Base-by-base conservation (phyloP, 2,797 vertebrate species). In the Spheniscus humboldti region DNA sequence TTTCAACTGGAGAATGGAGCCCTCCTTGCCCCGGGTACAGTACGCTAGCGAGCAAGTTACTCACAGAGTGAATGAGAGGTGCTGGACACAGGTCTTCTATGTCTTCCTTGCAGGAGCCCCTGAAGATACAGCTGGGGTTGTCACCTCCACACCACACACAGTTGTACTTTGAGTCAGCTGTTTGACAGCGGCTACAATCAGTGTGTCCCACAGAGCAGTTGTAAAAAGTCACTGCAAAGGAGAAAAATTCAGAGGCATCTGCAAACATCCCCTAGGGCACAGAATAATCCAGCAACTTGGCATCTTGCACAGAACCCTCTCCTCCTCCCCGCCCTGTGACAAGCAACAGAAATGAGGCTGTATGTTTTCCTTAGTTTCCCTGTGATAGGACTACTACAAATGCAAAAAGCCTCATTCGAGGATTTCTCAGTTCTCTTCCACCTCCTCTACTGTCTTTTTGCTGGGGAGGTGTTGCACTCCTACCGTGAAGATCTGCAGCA, bases 171-270 rank as follows among this genome's bases (percentile, higher is more conserved):
- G 97, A 97, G 86, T 98, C 97, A 13, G 99, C 99, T 0, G 99
- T 99, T 59, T 99, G 99, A 97, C 99, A 99, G 94, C 98, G 99
- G 97, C 99, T 99, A 86, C 99, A 99, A 97, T 99, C 99, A 2
- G 97, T 98, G 6, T 99, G 99, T 43, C 99, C 99, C 98, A 99
- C 99, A 0, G 99, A 99, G 96, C 99, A 99, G 98, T 99, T 99
- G 93, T 99, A 99, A 83, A 99, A 98, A 10, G 99, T 99, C 97
- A 99, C 99, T 99, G 97, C 71, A 73, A 92, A 93, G 86, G 33
- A 95, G 79, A 77, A 75, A 67, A 56, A 57, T 60, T 69, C 73
- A 95, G 68, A 96, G 59, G 71, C 52, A 74, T 37, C 53, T 80
- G 63, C 75, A 87, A 88, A 67, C 33, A 74, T 45, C 7, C 4